These are phyloP conservation scores for Zaprionus lineosus DNA, from an alignment of 2,888 invertebrate species.

Conservation along the genomic window DNA sequence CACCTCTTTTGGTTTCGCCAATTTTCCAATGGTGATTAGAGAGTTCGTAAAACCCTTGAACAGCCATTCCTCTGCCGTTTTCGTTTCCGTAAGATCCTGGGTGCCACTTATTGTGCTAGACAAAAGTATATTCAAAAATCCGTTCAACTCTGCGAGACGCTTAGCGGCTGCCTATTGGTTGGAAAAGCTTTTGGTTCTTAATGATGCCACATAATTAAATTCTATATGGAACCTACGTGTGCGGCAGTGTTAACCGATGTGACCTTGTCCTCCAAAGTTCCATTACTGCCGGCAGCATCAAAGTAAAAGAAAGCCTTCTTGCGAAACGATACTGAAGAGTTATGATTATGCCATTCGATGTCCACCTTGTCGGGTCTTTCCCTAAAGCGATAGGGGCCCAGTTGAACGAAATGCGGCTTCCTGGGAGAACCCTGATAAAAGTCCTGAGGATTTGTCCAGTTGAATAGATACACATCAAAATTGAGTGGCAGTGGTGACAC, in stretches of 20 bases:
- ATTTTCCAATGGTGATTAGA: slow-evolving; percentile 86
- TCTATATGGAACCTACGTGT: slow-evolving; percentile 85
- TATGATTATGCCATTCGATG: slow-evolving; percentile 87
- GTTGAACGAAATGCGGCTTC: slow-evolving; percentile 84
- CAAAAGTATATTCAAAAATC: background rate
- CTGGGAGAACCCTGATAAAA: slow-evolving; percentile 84
- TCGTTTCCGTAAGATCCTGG: slow-evolving; percentile 85
- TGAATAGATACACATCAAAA: slow-evolving; percentile 88
- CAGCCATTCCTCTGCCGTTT: slow-evolving; percentile 87
- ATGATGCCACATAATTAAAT: background rate
- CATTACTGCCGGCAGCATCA: slow-evolving; percentile 87
- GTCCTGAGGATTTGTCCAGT: slow-evolving; percentile 90
- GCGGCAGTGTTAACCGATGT: slow-evolving; percentile 90
- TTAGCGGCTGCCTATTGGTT: slow-evolving; percentile 78
- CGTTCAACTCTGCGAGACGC: slow-evolving; percentile 8
- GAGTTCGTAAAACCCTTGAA: slow-evolving; percentile 91
- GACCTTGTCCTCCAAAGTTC: slow-evolving; percentile 87
- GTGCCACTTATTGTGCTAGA: background rate
- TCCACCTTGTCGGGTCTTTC: slow-evolving; percentile 89
- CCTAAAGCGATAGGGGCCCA: slow-evolving; percentile 87
- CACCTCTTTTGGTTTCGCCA: slow-evolving; percentile 84
- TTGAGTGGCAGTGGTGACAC: slow-evolving; percentile 86
- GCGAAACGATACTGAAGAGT: slow-evolving; percentile 89
- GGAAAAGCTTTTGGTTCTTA: background rate
- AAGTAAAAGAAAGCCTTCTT: slow-evolving; percentile 88